These are phyloP conservation scores for Pelmatolapia mariae DNA, from an alignment of 2,113 vertebrate genomes.

Conservation along the genomic window DNA sequence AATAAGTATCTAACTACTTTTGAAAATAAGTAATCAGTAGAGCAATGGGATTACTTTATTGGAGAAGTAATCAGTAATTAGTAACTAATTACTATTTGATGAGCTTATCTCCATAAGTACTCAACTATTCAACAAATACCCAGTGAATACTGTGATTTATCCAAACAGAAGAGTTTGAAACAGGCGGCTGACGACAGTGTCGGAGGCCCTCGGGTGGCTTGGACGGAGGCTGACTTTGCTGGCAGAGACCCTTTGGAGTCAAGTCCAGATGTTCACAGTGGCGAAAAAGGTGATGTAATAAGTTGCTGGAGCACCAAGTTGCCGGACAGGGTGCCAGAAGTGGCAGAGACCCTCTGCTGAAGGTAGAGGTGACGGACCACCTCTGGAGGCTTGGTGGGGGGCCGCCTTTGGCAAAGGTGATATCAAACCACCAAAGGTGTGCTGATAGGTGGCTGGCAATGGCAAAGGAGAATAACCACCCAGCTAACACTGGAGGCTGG, in stretches of 20 bases:
- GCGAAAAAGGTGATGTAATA: rapidly evolving
- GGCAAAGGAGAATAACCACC: neutral
- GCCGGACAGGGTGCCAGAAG: neutral
- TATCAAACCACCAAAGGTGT: neutral
- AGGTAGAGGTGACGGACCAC: rapidly evolving
- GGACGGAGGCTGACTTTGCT: rapidly evolving
- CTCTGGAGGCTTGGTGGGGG: neutral
- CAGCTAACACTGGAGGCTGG: neutral
- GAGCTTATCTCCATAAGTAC: neutral
- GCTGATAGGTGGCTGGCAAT: neutral
- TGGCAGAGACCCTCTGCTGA: neutral
- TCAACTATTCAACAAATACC: rapidly evolving
- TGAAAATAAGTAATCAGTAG: neutral
- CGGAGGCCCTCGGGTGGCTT: rapidly evolving
- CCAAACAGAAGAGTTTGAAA: neutral
- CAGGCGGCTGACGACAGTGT: neutral
- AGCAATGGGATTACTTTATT: neutral
- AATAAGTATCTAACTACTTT: neutral
- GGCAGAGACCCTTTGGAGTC: neutral
- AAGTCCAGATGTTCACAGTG: neutral
- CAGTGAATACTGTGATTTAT: neutral
- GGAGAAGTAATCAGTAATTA: neutral
- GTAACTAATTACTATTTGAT: neutral
- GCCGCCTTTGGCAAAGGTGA: neutral
- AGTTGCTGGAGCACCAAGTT: neutral